Evolutionary conservation across 2,797 vertebrate species (phyloP).

Genomic region (Spinibarbus caldwelli): DNA sequence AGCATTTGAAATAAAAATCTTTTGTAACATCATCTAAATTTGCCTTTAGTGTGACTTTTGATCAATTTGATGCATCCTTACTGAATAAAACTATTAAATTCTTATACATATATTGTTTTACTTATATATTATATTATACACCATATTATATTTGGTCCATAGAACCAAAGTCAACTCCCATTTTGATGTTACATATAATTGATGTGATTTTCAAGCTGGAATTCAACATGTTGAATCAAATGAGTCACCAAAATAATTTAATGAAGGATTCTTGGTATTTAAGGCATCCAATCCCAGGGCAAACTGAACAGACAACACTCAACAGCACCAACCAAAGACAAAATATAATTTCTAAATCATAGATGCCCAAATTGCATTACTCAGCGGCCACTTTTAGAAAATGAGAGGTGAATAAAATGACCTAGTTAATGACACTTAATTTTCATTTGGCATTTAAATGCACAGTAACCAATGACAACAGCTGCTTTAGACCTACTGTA

Average conservation of each 20-base stretch:
- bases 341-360: neutral
- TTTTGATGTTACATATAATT: no score
- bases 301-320: neutral
- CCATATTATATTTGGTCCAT: neutral
- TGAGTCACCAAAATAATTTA: neutral
- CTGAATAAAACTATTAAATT: neutral
- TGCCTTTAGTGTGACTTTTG: neutral
- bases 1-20: neutral
- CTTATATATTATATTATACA: no score
- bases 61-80: neutral
- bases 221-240: slow-evolving; percentile 18
- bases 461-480: neutral
- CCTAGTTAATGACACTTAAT: neutral
- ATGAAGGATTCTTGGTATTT: slow-evolving; percentile 14
- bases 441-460: neutral
- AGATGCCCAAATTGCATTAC: neutral
- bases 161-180: no score
- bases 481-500: neutral
- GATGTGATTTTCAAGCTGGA: slow-evolving; percentile 6
- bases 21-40: neutral
- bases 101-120: neutral
- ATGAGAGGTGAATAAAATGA: neutral
- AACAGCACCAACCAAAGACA: neutral
- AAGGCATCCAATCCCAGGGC: neutral
- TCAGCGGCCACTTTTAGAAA: neutral